Evolutionary conservation across 2,113 vertebrate species (phyloP).

Genomic region (Anhinga rufa): DNA sequence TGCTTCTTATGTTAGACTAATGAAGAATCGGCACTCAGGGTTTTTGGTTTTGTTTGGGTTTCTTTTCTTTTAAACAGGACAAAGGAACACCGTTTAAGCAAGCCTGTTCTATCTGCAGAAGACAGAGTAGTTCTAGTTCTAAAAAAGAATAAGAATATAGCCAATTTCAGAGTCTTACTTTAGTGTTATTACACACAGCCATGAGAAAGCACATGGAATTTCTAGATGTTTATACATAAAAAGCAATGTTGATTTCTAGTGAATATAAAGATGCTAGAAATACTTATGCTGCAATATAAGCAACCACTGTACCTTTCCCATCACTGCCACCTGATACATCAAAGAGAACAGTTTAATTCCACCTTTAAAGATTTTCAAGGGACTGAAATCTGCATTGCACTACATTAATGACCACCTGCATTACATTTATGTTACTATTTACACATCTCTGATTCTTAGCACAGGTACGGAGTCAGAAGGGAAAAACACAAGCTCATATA

Average conservation of each 20-base stretch:
- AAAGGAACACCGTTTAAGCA: background rate
- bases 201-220: background rate
- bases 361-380: background rate
- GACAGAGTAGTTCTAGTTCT: background rate
- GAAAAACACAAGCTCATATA: background rate
- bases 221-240: background rate
- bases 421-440: background rate
- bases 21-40: background rate
- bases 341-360: background rate
- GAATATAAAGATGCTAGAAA: background rate
- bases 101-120: background rate
- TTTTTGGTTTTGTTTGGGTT: background rate
- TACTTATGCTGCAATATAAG: background rate
- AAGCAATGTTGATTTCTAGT: background rate
- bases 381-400: background rate
- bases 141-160: background rate
- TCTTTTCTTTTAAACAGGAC: background rate
- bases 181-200: background rate
- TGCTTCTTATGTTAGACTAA: background rate
- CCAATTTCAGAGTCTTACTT: background rate
- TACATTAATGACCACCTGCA: background rate
- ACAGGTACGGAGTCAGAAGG: background rate
- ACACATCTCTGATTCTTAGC: background rate
- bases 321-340: background rate
- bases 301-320: background rate